phyloP scores from a whole-genome alignment of 2,113 vertebrate species.

The Galeopterus variegatus region DNA sequence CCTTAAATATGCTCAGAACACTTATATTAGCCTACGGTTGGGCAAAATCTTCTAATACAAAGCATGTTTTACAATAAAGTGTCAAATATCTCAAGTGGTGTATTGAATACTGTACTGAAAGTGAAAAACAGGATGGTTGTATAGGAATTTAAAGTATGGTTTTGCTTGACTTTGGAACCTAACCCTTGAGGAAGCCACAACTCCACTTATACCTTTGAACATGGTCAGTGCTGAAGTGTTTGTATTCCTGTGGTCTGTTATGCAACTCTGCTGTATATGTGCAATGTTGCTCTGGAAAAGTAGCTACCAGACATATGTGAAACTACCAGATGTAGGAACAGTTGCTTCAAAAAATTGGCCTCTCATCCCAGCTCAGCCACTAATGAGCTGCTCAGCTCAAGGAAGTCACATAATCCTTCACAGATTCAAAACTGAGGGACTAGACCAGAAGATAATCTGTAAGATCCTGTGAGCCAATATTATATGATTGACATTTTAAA shows the following conservation, averaged over 20 bases:
- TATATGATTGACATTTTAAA: neutral
- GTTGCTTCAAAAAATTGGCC: constrained; percentile 19
- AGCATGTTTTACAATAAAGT: too few relatives aligned
- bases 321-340: neutral
- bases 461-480: neutral
- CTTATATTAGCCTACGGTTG: too few relatives aligned
- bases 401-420: neutral
- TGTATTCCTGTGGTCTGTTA: neutral
- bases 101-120: too few relatives aligned
- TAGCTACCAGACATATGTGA: neutral
- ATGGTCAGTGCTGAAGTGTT: neutral
- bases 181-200: constrained; percentile 6
- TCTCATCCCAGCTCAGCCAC: neutral
- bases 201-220: neutral
- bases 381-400: neutral
- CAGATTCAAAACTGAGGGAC: neutral
- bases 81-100: too few relatives aligned
- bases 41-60: too few relatives aligned
- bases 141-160: too few relatives aligned
- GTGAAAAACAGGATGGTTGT: too few relatives aligned
- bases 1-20: too few relatives aligned
- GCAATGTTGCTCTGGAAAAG: neutral
- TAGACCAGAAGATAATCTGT: neutral
- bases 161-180: constrained; percentile 50
- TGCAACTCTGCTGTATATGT: neutral